Evolutionary conservation across 2,797 vertebrate genomes (phyloP).

Genomic region (Champsocephalus esox): DNA sequence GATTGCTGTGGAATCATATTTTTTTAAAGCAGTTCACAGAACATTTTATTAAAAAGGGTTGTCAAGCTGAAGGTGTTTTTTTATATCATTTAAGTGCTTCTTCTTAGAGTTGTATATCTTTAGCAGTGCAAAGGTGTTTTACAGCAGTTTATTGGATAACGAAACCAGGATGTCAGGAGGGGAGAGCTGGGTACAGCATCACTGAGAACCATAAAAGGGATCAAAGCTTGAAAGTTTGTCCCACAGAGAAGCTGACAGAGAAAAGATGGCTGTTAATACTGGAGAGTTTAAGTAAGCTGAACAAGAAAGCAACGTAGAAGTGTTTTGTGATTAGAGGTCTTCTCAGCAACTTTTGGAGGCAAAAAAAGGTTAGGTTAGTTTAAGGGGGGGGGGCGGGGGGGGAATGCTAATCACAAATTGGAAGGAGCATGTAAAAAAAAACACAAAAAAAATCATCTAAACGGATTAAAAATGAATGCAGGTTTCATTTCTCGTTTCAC

Average conservation of each 20-base stretch:
- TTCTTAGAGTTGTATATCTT: constrained; percentile 3
- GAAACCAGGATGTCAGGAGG: constrained; percentile 54
- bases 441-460: neutral
- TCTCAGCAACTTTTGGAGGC: constrained; percentile 28
- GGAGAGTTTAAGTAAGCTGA: constrained; percentile 31
- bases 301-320: constrained; percentile 21
- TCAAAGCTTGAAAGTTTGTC: constrained; percentile 33
- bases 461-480: neutral
- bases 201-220: constrained; percentile 53
- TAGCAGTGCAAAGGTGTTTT: constrained; percentile 30
- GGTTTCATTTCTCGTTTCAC: neutral
- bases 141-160: constrained; percentile 41
- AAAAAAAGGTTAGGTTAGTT: constrained; percentile 40
- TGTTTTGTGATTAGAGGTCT: constrained; percentile 16
- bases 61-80: constrained; percentile 1
- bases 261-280: constrained; percentile 30
- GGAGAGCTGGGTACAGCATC: constrained; percentile 72
- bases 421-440: constrained; percentile 5
- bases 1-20: neutral
- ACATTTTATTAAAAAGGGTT: constrained; percentile 1
- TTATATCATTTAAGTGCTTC: neutral
- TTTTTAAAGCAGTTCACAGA: constrained; percentile 32
- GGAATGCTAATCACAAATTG: constrained; percentile 41
- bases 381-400: constrained; percentile 37
- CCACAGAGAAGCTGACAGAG: constrained; percentile 43